phyloP scores from a whole-genome alignment of 2,797 vertebrate genomes.

The Cryptoprocta ferox region DNA sequence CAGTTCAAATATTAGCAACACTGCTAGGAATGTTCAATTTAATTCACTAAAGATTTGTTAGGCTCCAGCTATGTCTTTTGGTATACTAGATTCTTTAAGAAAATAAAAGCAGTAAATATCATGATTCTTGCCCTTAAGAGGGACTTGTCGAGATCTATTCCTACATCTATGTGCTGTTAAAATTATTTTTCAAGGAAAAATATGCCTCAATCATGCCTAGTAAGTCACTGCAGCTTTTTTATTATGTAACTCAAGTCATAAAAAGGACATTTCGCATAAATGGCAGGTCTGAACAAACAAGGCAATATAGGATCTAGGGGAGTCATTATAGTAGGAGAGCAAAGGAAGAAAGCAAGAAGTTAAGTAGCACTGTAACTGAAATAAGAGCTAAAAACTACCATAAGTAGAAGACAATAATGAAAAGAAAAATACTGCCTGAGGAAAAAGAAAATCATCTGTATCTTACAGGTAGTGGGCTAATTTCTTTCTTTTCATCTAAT shows the following conservation, averaged over 20 bases:
- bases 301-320: background rate
- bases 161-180: background rate
- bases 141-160: conserved; percentile 24
- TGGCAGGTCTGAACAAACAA: conserved; percentile 45
- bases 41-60: conserved; percentile 56
- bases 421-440: background rate
- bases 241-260: conserved; percentile 51
- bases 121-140: conserved; percentile 47
- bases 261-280: conserved; percentile 61
- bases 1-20: conserved; percentile 19
- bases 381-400: background rate
- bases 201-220: conserved; percentile 15
- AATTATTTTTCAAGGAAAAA: conserved; percentile 42
- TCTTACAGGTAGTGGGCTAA: background rate
- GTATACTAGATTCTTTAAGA: conserved; percentile 3
- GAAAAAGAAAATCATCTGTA: background rate
- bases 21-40: background rate
- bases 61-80: conserved; percentile 15
- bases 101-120: conserved; percentile 52
- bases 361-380: background rate
- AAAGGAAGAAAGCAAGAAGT: background rate
- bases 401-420: background rate
- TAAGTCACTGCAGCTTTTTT: conserved; percentile 58
- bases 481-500: background rate
- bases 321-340: background rate